Evolutionary conservation across 2,113 vertebrate species (phyloP).

Genomic region (Lepidothrix coronata): DNA sequence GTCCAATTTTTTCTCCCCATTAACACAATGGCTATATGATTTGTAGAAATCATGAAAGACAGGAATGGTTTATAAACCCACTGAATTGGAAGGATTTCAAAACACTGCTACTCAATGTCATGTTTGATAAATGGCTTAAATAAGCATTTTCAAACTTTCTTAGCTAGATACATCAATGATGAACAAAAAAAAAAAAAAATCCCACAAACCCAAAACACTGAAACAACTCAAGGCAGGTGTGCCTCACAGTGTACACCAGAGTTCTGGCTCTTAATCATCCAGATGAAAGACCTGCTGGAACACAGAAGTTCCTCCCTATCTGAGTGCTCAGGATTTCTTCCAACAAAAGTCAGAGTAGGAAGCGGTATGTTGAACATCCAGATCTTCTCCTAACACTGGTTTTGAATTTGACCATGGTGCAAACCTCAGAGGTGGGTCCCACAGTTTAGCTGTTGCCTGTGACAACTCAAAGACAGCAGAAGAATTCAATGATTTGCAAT

Average conservation of each 20-base stretch:
- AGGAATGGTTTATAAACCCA: neutral
- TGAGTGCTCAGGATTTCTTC: neutral
- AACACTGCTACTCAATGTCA: constrained; percentile 34
- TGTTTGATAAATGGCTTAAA: constrained; percentile 41
- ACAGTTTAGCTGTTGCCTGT: neutral
- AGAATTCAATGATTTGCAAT: neutral
- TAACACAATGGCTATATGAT: neutral
- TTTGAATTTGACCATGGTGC: neutral
- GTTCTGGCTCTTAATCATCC: neutral
- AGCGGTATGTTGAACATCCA: neutral
- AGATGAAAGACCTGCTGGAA: neutral
- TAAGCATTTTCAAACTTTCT: neutral
- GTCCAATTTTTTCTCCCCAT: neutral
- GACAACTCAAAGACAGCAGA: neutral
- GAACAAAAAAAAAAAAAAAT: neutral
- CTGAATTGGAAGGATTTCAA: constrained; percentile 56
- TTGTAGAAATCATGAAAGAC: neutral
- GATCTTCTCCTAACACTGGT: neutral
- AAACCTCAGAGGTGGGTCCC: neutral
- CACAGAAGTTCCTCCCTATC: neutral
- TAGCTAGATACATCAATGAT: neutral
- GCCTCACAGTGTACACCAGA: neutral
- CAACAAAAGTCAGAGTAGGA: neutral
- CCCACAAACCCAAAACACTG: accelerated
- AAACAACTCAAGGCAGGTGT: neutral